These are phyloP conservation scores for Diplosoma virens DNA, from an alignment of 23 tunicate species.

Conservation along the genomic window DNA sequence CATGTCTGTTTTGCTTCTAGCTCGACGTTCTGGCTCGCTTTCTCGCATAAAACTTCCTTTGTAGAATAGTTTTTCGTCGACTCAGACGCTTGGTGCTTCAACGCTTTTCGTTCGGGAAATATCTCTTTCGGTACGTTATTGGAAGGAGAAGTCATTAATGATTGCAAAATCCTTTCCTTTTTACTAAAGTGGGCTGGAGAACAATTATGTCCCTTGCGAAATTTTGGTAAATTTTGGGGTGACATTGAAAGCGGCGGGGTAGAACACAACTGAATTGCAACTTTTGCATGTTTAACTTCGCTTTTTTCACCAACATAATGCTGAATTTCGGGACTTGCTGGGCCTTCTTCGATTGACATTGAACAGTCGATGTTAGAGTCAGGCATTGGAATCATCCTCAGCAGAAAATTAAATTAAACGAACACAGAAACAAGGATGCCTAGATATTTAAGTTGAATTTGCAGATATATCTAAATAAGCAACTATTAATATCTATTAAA, in stretches of 20 bases:
- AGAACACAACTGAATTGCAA: slow-evolving; percentile 3
- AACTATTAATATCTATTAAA: too few relatives aligned
- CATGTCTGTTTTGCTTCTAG: background rate
- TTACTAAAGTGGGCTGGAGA: slow-evolving; percentile 23
- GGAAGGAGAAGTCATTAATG: background rate
- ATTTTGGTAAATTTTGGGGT: background rate
- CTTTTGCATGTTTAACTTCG: background rate
- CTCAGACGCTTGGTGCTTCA: too few relatives aligned
- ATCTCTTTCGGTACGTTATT: too few relatives aligned
- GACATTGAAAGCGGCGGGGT: slow-evolving; percentile 6
- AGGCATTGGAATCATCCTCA: slow-evolving; percentile 8
- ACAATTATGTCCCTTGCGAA: background rate
- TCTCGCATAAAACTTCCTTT: too few relatives aligned
- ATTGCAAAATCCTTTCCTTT: slow-evolving; percentile 18
- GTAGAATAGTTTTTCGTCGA: too few relatives aligned
- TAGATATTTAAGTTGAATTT: too few relatives aligned
- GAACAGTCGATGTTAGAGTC: background rate
- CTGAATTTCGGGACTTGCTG: background rate
- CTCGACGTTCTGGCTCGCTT: too few relatives aligned
- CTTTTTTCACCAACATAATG: background rate
- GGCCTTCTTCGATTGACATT: background rate
- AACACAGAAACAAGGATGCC: too few relatives aligned
- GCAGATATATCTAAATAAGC: too few relatives aligned
- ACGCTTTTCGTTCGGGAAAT: too few relatives aligned
- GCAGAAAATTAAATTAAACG: too few relatives aligned